A percentile compares a stretch with the other conserved stretches of the same genome.
Conservation (phyloP, 2,888 invertebrate genomes). For the Melipona bicolor region DNA sequence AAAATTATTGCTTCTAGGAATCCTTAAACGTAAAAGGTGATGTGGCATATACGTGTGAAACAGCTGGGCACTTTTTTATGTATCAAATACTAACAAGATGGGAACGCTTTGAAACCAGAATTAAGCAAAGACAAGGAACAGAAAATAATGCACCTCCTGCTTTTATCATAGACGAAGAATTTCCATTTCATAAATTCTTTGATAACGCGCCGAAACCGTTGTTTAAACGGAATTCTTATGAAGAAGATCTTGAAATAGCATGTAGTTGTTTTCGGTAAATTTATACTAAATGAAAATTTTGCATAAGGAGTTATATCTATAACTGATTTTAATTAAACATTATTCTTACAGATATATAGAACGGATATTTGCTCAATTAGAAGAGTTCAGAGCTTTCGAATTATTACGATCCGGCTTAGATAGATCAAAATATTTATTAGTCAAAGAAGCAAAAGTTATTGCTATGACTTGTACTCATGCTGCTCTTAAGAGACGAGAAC, state of each 20-base stretch:
- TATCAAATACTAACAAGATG: slow-evolving; percentile 96
- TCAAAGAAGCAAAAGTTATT: slow-evolving; percentile 99
- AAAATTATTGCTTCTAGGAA: slow-evolving; percentile 80
- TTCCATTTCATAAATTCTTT: slow-evolving; percentile 98
- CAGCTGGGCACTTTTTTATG: slow-evolving; percentile 98
- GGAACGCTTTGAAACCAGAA: slow-evolving; percentile 92
- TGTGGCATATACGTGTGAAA: slow-evolving; percentile 98
- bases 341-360: slow-evolving; percentile 90
- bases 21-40: slow-evolving; percentile 94
- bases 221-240: slow-evolving; percentile 91
- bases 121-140: slow-evolving; percentile 85
- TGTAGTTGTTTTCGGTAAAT: slow-evolving; percentile 93
- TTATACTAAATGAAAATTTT: background rate
- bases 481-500: slow-evolving; percentile 97
- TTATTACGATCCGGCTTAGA: slow-evolving; percentile 97
- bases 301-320: background rate
- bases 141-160: slow-evolving; percentile 78
- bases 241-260: slow-evolving; percentile 95
- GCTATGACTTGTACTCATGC: slow-evolving; percentile 99
- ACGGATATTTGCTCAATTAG: slow-evolving; percentile 97
- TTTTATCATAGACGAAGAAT: slow-evolving; percentile 89
- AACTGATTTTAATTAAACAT: slow-evolving; percentile 3
- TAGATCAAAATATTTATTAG: slow-evolving; percentile 97
- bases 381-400: slow-evolving; percentile 99
- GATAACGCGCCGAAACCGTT: slow-evolving; percentile 96